phyloP scores from a whole-genome alignment of 2,113 vertebrate species.

The Dunckerocampus dactyliophorus region DNA sequence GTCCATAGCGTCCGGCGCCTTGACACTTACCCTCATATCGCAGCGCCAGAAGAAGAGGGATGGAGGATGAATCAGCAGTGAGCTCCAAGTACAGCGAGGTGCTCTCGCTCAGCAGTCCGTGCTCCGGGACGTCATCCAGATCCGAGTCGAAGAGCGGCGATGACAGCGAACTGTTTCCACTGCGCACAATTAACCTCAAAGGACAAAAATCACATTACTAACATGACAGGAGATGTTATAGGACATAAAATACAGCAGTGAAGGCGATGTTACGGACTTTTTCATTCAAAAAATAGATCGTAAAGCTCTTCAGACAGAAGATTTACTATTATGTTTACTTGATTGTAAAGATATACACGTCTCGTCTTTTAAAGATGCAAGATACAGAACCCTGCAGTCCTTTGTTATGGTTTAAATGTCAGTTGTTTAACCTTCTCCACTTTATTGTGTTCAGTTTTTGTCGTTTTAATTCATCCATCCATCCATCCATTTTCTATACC shows the following conservation, averaged over 20 bases:
- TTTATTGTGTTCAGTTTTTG: too few species aligned
- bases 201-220: background rate
- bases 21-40: conserved; percentile 83
- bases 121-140: conserved; percentile 86
- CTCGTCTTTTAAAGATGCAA: too few species aligned
- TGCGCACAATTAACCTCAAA: conserved; percentile 82
- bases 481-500: too few species aligned
- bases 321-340: too few species aligned
- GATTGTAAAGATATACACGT: too few species aligned
- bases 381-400: too few species aligned
- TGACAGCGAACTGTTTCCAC: conserved; percentile 79
- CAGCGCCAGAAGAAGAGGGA: conserved; percentile 83
- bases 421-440: too few species aligned
- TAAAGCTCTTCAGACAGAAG: too few species aligned
- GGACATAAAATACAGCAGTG: too few species aligned
- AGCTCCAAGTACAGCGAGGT: conserved; percentile 84
- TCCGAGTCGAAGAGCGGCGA: conserved; percentile 85
- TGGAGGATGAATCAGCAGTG: conserved; percentile 82
- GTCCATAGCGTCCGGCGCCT: background rate
- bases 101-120: conserved; percentile 84
- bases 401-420: too few species aligned
- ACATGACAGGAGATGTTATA: background rate
- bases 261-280: background rate
- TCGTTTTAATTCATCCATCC: too few species aligned
- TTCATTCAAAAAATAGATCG: too few species aligned